Evolutionary conservation across 2,888 invertebrate species (phyloP).

Genomic region (Pristionchus fissidentatus): DNA sequence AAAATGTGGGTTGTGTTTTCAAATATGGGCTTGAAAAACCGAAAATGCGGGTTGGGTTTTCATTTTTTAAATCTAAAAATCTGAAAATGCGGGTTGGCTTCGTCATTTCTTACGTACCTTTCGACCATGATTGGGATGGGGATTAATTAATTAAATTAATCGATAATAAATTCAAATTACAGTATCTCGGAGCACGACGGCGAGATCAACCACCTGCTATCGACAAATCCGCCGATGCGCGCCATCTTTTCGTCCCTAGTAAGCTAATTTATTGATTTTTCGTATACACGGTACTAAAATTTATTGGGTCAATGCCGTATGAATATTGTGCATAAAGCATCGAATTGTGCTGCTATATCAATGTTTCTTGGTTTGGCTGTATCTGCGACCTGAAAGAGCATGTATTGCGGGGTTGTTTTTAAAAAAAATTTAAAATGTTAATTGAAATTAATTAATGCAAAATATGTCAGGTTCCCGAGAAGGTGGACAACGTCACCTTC

Average conservation of each 20-base stretch:
- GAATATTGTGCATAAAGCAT: too few species aligned
- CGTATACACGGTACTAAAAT: too few species aligned
- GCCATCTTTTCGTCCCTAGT: slow-evolving; percentile 83
- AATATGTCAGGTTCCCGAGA: slow-evolving; percentile 78
- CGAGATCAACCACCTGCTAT: slow-evolving; percentile 81
- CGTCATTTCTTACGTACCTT: too few species aligned
- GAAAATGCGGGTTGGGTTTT: too few species aligned
- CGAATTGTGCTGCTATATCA: too few species aligned
- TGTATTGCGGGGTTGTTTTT: not conserved
- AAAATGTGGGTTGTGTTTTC: too few species aligned
- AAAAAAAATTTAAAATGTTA: not conserved
- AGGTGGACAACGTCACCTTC: slow-evolving; percentile 83
- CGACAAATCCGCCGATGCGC: slow-evolving; percentile 81
- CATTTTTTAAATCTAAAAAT: too few species aligned
- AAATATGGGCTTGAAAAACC: too few species aligned
- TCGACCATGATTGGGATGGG: too few species aligned
- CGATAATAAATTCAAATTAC: not conserved
- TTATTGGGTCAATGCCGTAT: not conserved
- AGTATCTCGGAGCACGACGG: slow-evolving; percentile 69
- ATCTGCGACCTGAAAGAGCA: too few species aligned
- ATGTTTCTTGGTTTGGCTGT: too few species aligned
- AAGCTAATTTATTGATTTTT: slow-evolving; percentile 22
- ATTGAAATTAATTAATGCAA: not conserved
- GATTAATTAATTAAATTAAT: not conserved
- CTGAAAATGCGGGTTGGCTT: too few species aligned